These are phyloP conservation scores for Pediacus dermestoides DNA, from an alignment of 2,888 invertebrate genomes.

Conservation along the genomic window DNA sequence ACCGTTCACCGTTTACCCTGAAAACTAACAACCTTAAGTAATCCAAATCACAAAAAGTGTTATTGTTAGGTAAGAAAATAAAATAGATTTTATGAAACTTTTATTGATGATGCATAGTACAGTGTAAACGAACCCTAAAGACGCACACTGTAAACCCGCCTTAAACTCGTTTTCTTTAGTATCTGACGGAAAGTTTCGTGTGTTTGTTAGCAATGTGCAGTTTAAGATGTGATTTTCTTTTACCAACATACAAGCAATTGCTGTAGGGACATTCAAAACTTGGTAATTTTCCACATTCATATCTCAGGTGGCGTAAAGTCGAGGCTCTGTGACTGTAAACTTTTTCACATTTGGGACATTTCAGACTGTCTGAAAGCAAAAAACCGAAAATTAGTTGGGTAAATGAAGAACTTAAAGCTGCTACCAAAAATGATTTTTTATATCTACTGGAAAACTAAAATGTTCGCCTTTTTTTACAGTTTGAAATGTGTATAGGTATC, in stretches of 20 bases:
- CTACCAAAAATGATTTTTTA: background rate
- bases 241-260: slow-evolving; percentile 17
- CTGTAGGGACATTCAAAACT: slow-evolving; percentile 18
- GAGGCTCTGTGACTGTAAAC: slow-evolving; percentile 13
- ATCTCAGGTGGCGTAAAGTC: slow-evolving; percentile 18
- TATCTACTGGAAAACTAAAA: background rate
- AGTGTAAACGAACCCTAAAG: no score
- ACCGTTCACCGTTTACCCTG: no score
- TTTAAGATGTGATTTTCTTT: slow-evolving; percentile 19
- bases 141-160: no score
- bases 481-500: no score
- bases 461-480: no score
- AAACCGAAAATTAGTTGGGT: slow-evolving; percentile 1
- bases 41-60: no score
- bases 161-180: no score
- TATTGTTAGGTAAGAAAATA: no score
- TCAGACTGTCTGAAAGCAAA: background rate
- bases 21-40: no score
- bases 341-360: slow-evolving; percentile 11
- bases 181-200: no score
- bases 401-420: background rate
- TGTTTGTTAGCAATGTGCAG: slow-evolving; percentile 21
- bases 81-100: no score
- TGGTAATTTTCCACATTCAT: slow-evolving; percentile 23
- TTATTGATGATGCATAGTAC: no score